Base-by-base conservation (phyloP, 2,888 invertebrate genomes). In the Apotomis betuletana region DNA sequence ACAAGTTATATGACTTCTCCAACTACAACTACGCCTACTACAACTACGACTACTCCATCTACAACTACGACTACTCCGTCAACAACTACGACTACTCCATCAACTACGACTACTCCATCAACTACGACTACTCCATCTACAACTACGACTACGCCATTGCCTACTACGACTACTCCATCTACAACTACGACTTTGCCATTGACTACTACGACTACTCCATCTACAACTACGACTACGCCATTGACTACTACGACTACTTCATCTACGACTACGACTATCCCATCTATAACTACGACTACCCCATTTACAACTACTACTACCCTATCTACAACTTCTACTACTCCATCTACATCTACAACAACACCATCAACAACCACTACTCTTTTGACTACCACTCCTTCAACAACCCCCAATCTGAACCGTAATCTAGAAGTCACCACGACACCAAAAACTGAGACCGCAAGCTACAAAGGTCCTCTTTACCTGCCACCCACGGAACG, bases 401-500 rank as follows among this genome's bases (percentile, higher is more conserved):
- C 27, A 27, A 27, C 27, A 27, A 27, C 49, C 8, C 6, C 49
- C 6, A 9, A 49, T 9, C 49, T 9, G 3, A 9, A 49, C 9
- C 49, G 49, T 8, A 49, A 49, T 49, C 9, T 49, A 49, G 9
- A 9, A 49, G 49, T 9, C 0, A 49, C 49, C 3, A 49, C 49
- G 10, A 49, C 49, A 49, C 49, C 49, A 10, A 49, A 49, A 10
- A 8, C 49, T 49, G 3, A 49, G 9, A 49, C 9, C 8, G 12
- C 49, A 9, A 49, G 15, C 3, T 65, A 13, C 46, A 55, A n/a
- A 27, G 59, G 41, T 10, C 67, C 36, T 0, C 12, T 27, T 15
- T 67, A 67, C 49, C 13, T 67, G 15, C 67, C 67, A 52, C 36
- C 46, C n/a, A 15, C 0, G 4, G 15, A 51, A 36, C 0, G 5